phyloP scores from a whole-genome alignment of 2,797 vertebrate genomes.

The Sebastes nivosus region DNA sequence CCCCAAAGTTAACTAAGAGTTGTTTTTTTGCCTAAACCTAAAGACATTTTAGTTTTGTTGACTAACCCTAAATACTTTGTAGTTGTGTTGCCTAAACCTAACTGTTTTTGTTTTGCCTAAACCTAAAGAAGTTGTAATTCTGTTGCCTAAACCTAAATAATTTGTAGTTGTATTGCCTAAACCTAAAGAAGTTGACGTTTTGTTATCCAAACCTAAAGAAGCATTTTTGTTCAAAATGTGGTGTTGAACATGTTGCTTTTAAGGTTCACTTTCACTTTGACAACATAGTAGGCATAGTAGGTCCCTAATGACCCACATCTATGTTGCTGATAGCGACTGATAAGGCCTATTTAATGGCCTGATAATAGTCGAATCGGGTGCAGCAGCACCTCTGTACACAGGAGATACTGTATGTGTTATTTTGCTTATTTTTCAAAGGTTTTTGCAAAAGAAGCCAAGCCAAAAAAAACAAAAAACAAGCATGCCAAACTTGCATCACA shows the following conservation, averaged over 20 bases:
- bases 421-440: conserved; percentile 38
- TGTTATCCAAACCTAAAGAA: neutral
- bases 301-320: neutral
- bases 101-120: too few relatives aligned
- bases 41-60: too few relatives aligned
- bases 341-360: too few relatives aligned
- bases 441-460: conserved; percentile 28
- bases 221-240: neutral
- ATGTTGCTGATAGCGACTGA: too few relatives aligned
- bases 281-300: neutral
- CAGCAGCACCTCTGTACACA: conserved; percentile 27
- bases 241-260: neutral
- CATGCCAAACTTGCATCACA: conserved; percentile 41
- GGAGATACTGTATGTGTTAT: conserved; percentile 36
- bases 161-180: too few relatives aligned
- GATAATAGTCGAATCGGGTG: too few relatives aligned
- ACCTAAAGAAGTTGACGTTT: too few relatives aligned
- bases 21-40: neutral
- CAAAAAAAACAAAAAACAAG: conserved; percentile 6
- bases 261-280: neutral
- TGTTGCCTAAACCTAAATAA: too few relatives aligned
- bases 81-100: too few relatives aligned
- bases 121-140: too few relatives aligned
- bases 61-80: too few relatives aligned
- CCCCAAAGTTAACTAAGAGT: too few relatives aligned